A percentile compares a stretch with the other conserved stretches of the same genome.
Evolutionary conservation across 1,140 invertebrate genomes (phyloP).

Genomic region (Drosophila kepulauana): DNA sequence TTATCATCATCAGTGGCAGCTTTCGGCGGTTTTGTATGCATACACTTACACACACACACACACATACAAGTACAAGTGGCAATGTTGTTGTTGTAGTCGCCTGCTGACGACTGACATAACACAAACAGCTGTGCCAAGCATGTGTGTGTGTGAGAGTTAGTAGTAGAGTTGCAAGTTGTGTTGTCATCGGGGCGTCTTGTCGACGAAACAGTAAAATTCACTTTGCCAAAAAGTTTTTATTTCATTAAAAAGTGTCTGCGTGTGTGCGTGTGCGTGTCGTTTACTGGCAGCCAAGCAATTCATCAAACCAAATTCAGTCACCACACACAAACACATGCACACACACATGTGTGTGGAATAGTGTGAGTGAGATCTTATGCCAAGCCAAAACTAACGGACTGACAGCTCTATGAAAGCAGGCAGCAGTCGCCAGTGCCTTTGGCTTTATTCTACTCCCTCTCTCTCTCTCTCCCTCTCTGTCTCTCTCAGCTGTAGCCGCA

Average conservation of each 20-base stretch:
- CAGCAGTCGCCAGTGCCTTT: constrained; percentile 41
- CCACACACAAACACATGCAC: constrained; percentile 24
- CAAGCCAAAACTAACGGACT: constrained; percentile 37
- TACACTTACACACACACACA: constrained; percentile 18
- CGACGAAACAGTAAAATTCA: constrained; percentile 77
- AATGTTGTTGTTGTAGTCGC: constrained; percentile 23
- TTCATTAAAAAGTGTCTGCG: constrained; percentile 75
- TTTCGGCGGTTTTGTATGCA: constrained; percentile 77
- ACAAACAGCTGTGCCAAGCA: constrained; percentile 45
- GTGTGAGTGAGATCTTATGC: constrained; percentile 50
- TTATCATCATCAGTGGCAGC: constrained; percentile 83
- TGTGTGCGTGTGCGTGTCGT: constrained; percentile 50
- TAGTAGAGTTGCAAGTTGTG: constrained; percentile 65
- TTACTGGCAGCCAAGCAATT: constrained; percentile 59
- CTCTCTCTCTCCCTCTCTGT: too few relatives aligned
- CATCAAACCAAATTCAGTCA: constrained; percentile 78
- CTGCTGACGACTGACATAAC: constrained; percentile 42
- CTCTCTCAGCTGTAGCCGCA: constrained; percentile 41
- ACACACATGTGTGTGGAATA: not conserved
- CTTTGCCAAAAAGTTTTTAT: constrained; percentile 83
- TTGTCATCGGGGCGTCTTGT: constrained; percentile 68
- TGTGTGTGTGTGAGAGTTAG: constrained; percentile 35
- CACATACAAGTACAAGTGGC: constrained; percentile 14
- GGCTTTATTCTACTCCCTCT: constrained; percentile 46
- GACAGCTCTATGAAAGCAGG: constrained; percentile 55